Percentiles rank a stretch among this genome's conserved stretches.
These are phyloP conservation scores for Lasaia peninsularis DNA, from an alignment of 1,140 invertebrate species.

Conservation along the genomic window DNA sequence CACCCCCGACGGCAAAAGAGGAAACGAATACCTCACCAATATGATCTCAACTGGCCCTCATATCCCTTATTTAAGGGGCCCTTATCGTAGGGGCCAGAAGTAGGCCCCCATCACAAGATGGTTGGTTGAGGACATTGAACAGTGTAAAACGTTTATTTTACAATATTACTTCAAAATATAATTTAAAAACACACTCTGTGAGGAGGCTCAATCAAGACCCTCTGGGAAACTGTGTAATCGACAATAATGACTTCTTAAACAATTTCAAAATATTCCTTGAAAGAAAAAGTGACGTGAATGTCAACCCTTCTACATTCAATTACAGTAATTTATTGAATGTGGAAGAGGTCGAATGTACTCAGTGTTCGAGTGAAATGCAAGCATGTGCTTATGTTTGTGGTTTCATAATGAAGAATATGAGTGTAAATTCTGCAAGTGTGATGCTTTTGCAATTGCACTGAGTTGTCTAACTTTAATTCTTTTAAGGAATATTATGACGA, in stretches of 20 bases:
- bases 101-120: background rate
- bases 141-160: background rate
- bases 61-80: background rate
- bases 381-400: slow-evolving; percentile 22
- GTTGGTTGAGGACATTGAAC: background rate
- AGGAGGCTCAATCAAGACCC: background rate
- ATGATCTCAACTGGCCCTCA: background rate
- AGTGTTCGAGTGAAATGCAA: slow-evolving; percentile 23
- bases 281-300: background rate
- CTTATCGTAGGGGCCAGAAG: background rate
- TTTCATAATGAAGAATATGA: slow-evolving; percentile 22
- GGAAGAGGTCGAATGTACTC: slow-evolving; percentile 19
- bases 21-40: background rate
- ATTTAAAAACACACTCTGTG: background rate
- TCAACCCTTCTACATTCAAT: background rate
- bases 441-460: slow-evolving; percentile 24
- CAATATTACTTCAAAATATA: background rate
- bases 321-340: background rate
- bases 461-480: slow-evolving; percentile 15
- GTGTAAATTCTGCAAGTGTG: slow-evolving; percentile 12
- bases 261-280: slow-evolving; percentile 2
- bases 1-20: background rate
- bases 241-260: background rate
- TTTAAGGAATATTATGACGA: slow-evolving; percentile 21
- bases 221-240: background rate